A percentile compares a stretch with the other conserved stretches of the same genome.
Evolutionary conservation across 2,113 vertebrate species (phyloP).

Genomic region (Rhadina sibilatrix): DNA sequence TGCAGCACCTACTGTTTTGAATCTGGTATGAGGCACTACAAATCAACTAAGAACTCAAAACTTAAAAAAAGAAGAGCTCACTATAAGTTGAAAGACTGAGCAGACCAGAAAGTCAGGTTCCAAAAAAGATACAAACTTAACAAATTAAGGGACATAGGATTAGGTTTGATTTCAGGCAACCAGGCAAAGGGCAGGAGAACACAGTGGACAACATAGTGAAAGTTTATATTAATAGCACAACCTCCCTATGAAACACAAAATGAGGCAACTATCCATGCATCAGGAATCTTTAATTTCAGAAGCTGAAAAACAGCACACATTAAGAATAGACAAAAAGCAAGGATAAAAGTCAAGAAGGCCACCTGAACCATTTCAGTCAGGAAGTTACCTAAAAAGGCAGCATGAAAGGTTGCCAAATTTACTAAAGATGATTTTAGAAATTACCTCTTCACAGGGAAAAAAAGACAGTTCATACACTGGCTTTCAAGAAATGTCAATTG

Average conservation of each 20-base stretch:
- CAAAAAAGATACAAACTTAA: background rate
- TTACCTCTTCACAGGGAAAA: background rate
- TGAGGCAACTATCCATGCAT: background rate
- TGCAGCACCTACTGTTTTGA: background rate
- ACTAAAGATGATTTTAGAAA: background rate
- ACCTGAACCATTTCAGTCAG: background rate
- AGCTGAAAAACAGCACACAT: background rate
- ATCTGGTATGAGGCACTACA: background rate
- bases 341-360: background rate
- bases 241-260: background rate
- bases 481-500: background rate
- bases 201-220: accelerated
- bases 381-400: background rate
- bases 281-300: background rate
- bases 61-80: background rate
- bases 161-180: background rate
- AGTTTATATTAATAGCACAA: background rate
- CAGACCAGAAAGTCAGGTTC: background rate
- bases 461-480: background rate
- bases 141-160: background rate
- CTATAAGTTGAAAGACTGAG: background rate
- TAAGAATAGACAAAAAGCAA: background rate
- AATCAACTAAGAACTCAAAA: background rate
- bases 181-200: background rate
- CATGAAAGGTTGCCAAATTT: background rate